Conservation (phyloP, 2,888 invertebrate species). For the Thysanoteuthis rhombus region DNA sequence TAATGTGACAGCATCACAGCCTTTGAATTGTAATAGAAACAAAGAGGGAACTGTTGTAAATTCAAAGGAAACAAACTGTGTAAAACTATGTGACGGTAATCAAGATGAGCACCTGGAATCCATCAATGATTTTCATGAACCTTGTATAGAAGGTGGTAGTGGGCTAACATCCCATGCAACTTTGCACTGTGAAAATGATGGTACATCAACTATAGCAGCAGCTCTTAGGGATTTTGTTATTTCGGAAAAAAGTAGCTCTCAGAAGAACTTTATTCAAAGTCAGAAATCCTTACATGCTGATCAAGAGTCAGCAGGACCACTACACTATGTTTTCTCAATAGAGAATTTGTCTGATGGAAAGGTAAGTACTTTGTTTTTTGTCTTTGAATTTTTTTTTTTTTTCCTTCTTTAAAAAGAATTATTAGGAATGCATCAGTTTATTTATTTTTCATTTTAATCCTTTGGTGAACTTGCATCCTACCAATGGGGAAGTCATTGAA, state of each 20-base stretch:
- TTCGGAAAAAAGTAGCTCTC: neutral
- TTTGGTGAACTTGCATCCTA: too few species aligned
- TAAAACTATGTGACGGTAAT: neutral
- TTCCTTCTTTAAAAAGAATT: too few species aligned
- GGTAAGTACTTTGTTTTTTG: constrained; percentile 40
- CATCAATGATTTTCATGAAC: neutral
- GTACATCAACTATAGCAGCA: neutral
- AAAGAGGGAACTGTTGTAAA: neutral
- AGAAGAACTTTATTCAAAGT: neutral
- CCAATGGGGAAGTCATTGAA: too few species aligned
- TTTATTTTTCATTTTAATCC: too few species aligned
- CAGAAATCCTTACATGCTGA: neutral
- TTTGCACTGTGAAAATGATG: neutral
- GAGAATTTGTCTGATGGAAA: constrained; percentile 59
- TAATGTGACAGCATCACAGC: neutral
- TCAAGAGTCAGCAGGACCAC: neutral
- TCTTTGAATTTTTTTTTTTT: too few species aligned
- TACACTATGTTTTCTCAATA: constrained; percentile 54
- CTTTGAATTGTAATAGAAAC: neutral
- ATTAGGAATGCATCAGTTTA: too few species aligned
- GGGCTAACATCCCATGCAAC: neutral
- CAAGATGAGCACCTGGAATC: neutral
- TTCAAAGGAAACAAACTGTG: neutral
- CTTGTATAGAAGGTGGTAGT: neutral
- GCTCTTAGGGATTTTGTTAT: neutral